Conservation (phyloP, 2,797 vertebrate genomes). For the Bufotes viridis region DNA sequence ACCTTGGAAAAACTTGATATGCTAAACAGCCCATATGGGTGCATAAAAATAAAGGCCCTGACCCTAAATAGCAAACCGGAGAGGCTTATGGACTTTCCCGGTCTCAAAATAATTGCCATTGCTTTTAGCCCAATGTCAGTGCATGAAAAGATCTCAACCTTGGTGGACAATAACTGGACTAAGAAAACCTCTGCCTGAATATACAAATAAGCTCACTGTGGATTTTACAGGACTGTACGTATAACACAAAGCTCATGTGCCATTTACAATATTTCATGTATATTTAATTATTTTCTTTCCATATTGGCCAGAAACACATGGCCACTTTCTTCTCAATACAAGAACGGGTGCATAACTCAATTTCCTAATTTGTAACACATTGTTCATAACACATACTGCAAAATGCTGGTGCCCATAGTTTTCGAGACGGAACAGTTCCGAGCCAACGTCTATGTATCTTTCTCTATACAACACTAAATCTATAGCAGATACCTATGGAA, state of each 20-base stretch:
- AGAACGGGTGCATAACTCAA: neutral
- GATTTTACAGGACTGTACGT: neutral
- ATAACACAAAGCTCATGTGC: neutral
- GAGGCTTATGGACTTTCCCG: neutral
- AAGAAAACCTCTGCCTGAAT: neutral
- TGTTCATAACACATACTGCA: constrained; percentile 16
- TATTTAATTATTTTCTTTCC: neutral
- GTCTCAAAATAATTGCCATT: neutral
- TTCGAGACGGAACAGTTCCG: neutral
- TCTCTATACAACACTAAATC: neutral
- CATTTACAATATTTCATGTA: constrained; percentile 9
- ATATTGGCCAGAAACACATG: neutral
- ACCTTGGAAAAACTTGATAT: neutral
- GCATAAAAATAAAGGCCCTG: neutral
- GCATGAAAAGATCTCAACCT: neutral
- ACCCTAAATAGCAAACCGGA: neutral
- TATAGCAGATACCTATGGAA: neutral
- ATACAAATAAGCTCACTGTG: neutral
- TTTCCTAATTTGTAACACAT: constrained; percentile 10
- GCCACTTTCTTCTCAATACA: neutral
- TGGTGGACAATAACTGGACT: too few species aligned
- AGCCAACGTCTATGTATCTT: neutral
- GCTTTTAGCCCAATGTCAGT: neutral
- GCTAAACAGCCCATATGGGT: neutral
- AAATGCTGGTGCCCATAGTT: constrained; percentile 9